Evolutionary conservation across 1,140 invertebrate genomes (phyloP), one percentile per base, ranked within the genome.

Genomic region (Solenopsis fugax): DNA sequence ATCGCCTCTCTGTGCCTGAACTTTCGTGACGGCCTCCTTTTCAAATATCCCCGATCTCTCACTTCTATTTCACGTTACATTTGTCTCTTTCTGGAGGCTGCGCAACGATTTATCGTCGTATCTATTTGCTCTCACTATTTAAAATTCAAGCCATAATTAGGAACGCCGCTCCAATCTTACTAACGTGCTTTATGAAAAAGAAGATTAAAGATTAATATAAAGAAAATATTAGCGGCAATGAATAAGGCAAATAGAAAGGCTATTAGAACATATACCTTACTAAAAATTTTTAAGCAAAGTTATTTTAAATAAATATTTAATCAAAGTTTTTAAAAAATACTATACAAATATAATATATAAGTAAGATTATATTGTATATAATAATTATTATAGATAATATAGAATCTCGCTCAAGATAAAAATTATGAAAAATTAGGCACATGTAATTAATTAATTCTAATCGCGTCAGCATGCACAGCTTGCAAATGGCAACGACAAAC

Each of bases 381-480:
- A 73, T 21, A 41, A 41, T 16, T 16, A 45, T 77, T 41, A 50
- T n/a, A 21, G 13, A 18, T 16, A 45, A 62, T 41, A 50, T n/a
- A 21, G 13, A 18, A 60, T 54, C 62, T 45, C 29, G 21, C 6
- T 56, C 7, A 48, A n/a, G 21, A 52, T 41, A 21, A 18, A 24
- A 62, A 82, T 87, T 71, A 72, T 72, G 12, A 88, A 91, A 91
- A 87, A 81, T 84, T n/a, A 71, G 50, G 21, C 58, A 73, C 29
- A 45, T 18, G 65, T 88, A 88, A 86, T 91, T 91, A 91, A 91
- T 91, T 91, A 91, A 91, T 91, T 91, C 90, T 91, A 91, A 91
- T 91, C 90, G 85, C 90, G 88, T 91, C 67, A 87, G 72, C 24
- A 73, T 37, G 85, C 90, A 85, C 90, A 87, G 90, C 90, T 91